These are phyloP conservation scores for Aricia artaxerxes DNA, from an alignment of 2,888 invertebrate genomes.

Conservation along the genomic window DNA sequence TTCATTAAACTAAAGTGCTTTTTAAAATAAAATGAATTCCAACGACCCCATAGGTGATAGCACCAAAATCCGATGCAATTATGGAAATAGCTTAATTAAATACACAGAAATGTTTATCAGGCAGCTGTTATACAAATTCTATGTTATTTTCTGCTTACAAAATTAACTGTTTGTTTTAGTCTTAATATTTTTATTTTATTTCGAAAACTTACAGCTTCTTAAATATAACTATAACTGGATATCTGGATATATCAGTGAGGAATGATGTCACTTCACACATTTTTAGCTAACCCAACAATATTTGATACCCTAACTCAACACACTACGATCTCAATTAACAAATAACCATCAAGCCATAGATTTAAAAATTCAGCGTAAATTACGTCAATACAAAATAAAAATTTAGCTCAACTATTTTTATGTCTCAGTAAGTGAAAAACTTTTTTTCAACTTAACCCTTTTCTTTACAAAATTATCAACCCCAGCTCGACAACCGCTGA, in stretches of 20 bases:
- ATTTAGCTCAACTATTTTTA: neutral
- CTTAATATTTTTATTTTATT: too few relatives aligned
- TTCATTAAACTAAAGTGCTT: conserved; percentile 19
- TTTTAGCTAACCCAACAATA: neutral
- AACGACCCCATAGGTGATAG: conserved; percentile 11
- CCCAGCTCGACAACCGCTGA: conserved; percentile 17
- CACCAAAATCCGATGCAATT: conserved; percentile 3
- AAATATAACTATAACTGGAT: too few relatives aligned
- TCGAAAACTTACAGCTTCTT: too few relatives aligned
- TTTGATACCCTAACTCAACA: neutral
- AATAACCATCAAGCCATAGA: neutral
- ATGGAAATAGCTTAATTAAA: conserved; percentile 45
- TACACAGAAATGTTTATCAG: conserved; percentile 47
- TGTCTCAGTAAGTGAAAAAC: neutral
- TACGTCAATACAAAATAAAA: neutral
- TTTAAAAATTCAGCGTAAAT: neutral
- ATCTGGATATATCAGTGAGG: too few relatives aligned
- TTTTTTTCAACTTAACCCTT: conserved; percentile 17
- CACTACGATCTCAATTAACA: neutral
- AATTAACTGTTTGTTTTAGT: neutral
- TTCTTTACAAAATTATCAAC: conserved; percentile 11
- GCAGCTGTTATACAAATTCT: conserved; percentile 25
- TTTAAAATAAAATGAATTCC: conserved; percentile 16
- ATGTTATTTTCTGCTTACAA: neutral
- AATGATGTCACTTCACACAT: too few relatives aligned